Conservation (phyloP, 2,888 invertebrate genomes). For the Himalopsyche kuldschensis region DNA sequence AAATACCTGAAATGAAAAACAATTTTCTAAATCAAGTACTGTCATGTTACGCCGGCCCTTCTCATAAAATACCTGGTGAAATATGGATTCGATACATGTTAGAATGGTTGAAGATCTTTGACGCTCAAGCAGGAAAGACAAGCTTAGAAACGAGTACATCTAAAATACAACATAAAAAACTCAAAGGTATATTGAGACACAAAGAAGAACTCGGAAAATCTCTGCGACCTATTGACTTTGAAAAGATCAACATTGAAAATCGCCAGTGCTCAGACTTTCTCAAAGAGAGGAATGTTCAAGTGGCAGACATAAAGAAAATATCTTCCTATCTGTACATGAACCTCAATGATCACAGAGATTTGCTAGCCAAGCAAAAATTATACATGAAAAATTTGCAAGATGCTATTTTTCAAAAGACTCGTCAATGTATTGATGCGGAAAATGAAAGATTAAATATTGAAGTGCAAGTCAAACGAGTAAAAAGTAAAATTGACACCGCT, state of each 20-base stretch:
- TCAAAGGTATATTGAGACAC: slow-evolving; percentile 57
- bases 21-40: slow-evolving; percentile 13
- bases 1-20: slow-evolving; percentile 9
- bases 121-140: slow-evolving; percentile 61
- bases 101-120: slow-evolving; percentile 61
- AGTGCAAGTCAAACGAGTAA: neutral
- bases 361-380: slow-evolving; percentile 8
- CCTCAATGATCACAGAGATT: slow-evolving; percentile 16
- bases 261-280: slow-evolving; percentile 55
- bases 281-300: slow-evolving; percentile 57
- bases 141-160: slow-evolving; percentile 61
- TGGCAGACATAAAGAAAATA: slow-evolving; percentile 61
- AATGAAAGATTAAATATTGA: slow-evolving; percentile 6
- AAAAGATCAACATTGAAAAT: slow-evolving; percentile 65
- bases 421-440: neutral
- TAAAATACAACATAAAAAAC: slow-evolving; percentile 57
- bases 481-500: neutral
- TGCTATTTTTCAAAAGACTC: neutral
- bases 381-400: slow-evolving; percentile 2
- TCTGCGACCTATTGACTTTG: slow-evolving; percentile 65
- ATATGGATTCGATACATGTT: slow-evolving; percentile 62
- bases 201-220: slow-evolving; percentile 62
- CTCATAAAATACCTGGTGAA: slow-evolving; percentile 65
- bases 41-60: neutral
- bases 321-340: slow-evolving; percentile 42